These are phyloP conservation scores for Apodemus agrarius DNA, from an alignment of 2,797 vertebrate genomes.

Conservation along the genomic window DNA sequence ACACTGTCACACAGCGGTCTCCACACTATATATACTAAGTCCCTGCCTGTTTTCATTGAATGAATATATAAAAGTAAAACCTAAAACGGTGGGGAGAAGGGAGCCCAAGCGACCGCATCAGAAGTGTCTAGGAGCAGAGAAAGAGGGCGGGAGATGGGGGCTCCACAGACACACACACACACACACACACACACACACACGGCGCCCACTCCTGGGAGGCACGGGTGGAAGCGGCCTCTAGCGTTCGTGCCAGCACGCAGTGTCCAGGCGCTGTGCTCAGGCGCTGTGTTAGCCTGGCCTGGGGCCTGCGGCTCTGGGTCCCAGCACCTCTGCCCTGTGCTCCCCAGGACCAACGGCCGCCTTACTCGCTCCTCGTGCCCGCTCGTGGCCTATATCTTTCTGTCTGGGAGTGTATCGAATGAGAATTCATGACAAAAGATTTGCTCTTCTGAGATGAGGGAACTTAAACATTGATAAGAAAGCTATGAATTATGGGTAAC, in stretches of 20 bases:
- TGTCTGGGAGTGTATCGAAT: not conserved
- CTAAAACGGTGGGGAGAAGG: not conserved
- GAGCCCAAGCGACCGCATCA: not conserved
- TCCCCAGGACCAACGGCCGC: not conserved
- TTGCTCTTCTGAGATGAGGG: not conserved
- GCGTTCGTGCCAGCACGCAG: not conserved
- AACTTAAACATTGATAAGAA: not conserved
- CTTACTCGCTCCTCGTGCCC: not conserved
- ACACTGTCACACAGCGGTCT: not conserved
- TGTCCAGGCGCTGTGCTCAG: too few relatives aligned
- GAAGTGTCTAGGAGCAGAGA: not conserved
- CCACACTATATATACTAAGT: not conserved
- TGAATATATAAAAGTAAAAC: slow-evolving; percentile 12
- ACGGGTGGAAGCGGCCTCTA: not conserved
- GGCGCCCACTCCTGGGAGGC: not conserved
- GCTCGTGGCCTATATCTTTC: not conserved
- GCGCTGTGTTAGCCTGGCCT: not conserved
- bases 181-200: not conserved
- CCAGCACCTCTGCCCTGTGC: not conserved
- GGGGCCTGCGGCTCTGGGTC: slow-evolving; percentile 31
- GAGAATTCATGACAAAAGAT: not conserved
- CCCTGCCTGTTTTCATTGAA: not conserved
- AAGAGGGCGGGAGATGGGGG: not conserved
- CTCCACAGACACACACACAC: too few relatives aligned
- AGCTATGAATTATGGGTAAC: not conserved